Percentiles rank a stretch among this genome's conserved stretches.
Evolutionary conservation across 2,888 invertebrate species (phyloP).

Genomic region (Cheilosia vulpina): DNA sequence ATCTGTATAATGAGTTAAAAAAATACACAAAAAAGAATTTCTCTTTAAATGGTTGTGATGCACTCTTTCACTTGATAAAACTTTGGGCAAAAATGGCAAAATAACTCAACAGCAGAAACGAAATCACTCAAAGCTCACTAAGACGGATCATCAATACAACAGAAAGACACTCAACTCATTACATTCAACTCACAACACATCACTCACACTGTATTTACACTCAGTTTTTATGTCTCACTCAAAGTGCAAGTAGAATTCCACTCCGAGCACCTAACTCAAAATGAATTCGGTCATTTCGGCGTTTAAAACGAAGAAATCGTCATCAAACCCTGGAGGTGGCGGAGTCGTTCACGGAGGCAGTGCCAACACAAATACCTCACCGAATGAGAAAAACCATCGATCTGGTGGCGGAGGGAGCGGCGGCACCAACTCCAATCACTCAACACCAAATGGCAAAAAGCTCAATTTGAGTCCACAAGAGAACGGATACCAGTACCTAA

Average conservation of each 20-base stretch:
- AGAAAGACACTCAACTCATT: constrained; percentile 28
- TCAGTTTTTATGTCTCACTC: constrained; percentile 70
- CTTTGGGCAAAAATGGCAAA: constrained; percentile 27
- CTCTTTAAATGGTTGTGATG: constrained; percentile 66
- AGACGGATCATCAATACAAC: constrained; percentile 11
- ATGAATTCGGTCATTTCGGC: constrained; percentile 84
- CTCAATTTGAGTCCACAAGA: constrained; percentile 79
- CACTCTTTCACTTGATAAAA: constrained; percentile 51
- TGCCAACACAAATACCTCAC: constrained; percentile 57
- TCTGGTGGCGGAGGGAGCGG: constrained; percentile 59
- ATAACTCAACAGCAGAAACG: constrained; percentile 49
- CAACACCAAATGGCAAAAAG: constrained; percentile 72
- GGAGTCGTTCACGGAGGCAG: constrained; percentile 47
- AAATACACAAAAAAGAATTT: constrained; percentile 1
- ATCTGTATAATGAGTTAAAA: constrained; percentile 41
- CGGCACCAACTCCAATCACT: constrained; percentile 62
- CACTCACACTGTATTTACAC: constrained; percentile 55
- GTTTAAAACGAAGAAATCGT: constrained; percentile 82
- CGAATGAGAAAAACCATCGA: constrained; percentile 76
- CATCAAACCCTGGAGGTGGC: constrained; percentile 43
- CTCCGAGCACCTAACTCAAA: constrained; percentile 72
- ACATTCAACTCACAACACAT: constrained; percentile 16
- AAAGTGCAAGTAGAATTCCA: constrained; percentile 58
- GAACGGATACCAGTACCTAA: constrained; percentile 83
- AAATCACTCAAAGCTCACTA: constrained; percentile 51